Base-by-base conservation (phyloP, 2,113 vertebrate genomes). In the Pavo muticus region DNA sequence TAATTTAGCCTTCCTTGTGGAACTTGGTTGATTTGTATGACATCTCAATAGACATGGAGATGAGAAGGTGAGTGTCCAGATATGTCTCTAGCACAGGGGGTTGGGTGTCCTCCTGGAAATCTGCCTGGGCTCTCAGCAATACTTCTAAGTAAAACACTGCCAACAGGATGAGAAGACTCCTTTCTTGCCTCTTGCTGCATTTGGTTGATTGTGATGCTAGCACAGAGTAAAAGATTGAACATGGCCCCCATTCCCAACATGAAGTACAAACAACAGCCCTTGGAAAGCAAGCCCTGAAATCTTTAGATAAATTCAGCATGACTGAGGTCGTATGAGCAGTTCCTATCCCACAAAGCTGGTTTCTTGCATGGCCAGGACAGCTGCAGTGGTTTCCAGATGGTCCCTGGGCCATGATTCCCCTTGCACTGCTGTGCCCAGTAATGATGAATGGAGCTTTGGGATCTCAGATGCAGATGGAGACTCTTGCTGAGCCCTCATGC, bases 391-490 rank as follows among this genome's bases (percentile, higher is more conserved):
- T 72, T 30, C 5, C 27, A 25, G 57, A 32, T 24, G 2, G 24
- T 24, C 45, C 0, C 0, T 29, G 57, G 39, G 32, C 44, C 74
- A 11, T 0, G 0, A 9, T 14, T 24, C 25, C 13, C 6, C 21
- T 69, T 65, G 30, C 0, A 0, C 32, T 68, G 44, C 67, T 76
- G 12, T 68, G 29, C 24, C 27, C n/a, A 57, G 11, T 37, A 57
- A 48, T 35, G 59, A 76, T 12, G 24, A 37, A 54, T 16, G 20
- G 35, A 54, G 20, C 42, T 81, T 63, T 74, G 69, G 18, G 35
- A 56, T 52, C 76, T 84, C 37, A 0, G 9, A 27, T 79, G 35
- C 17, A 48, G 9, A 65, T 30, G 71, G 15, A 87, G n/a, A 10
- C 52, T 76, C 16, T 48, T 14, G 50, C 27, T 4, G 57, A 68